Conservation (phyloP, 2,113 vertebrate genomes). For the Pogona vitticeps region DNA sequence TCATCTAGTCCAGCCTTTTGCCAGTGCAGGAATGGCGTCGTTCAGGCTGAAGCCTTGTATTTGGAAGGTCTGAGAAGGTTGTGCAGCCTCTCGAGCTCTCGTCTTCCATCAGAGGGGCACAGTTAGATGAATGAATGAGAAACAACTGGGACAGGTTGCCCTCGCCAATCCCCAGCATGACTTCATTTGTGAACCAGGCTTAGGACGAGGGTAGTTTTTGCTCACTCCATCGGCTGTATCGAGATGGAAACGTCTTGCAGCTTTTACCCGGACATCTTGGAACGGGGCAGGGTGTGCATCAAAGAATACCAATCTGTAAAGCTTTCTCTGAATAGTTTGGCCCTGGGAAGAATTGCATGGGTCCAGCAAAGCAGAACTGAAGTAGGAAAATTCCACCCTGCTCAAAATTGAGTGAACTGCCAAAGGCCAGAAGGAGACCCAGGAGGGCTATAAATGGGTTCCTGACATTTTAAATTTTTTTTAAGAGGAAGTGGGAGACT, state of each 20-base stretch:
- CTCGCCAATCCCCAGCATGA: too few relatives aligned
- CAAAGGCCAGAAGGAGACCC: background rate
- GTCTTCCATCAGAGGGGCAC: too few relatives aligned
- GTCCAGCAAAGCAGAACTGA: background rate
- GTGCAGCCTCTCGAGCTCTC: too few relatives aligned
- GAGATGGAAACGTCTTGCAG: background rate
- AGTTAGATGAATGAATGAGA: too few relatives aligned
- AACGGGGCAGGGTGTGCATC: background rate
- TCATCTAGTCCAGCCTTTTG: too few relatives aligned
- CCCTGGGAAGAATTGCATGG: background rate
- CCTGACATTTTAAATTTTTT: background rate
- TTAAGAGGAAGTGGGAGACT: constrained; percentile 29
- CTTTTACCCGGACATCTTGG: background rate
- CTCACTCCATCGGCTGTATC: background rate
- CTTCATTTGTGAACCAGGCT: background rate
- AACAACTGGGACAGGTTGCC: too few relatives aligned
- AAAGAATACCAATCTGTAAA: background rate
- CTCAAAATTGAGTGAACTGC: background rate
- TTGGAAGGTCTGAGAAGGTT: too few relatives aligned
- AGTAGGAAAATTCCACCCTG: background rate
- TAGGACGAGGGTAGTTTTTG: background rate
- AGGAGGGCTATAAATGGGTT: background rate
- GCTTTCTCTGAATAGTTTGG: background rate
- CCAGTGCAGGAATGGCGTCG: too few relatives aligned
- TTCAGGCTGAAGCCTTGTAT: too few relatives aligned